These are phyloP conservation scores for Drosophila lini DNA, from an alignment of 1,140 invertebrate genomes.

Conservation along the genomic window DNA sequence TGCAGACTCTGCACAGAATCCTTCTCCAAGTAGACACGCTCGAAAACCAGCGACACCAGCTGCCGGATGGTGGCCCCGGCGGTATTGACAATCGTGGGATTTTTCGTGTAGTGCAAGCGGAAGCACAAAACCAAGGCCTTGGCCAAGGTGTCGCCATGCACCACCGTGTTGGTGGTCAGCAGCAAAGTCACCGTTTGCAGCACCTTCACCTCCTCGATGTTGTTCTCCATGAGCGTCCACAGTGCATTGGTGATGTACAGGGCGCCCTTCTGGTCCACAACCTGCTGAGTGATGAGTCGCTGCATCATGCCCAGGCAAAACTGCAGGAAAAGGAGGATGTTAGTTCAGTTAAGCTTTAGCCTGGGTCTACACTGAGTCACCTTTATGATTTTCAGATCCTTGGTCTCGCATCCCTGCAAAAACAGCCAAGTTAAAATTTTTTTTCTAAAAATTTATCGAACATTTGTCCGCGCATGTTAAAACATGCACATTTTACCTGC, in stretches of 20 bases:
- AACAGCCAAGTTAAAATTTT: too few species aligned
- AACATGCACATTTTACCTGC: constrained; percentile 86
- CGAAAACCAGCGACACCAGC: constrained; percentile 98
- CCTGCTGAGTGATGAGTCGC: constrained; percentile 92
- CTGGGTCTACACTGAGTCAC: constrained; percentile 84
- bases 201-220: constrained; percentile 97
- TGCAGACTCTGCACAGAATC: constrained; percentile 66
- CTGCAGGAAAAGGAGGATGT: constrained; percentile 83
- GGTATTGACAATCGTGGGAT: constrained; percentile 97
- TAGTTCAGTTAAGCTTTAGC: constrained; percentile 14
- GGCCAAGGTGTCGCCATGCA: constrained; percentile 96
- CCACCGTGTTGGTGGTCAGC: constrained; percentile 96
- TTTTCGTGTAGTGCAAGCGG: constrained; percentile 93
- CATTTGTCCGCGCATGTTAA: too few species aligned
- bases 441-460: too few species aligned
- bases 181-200: constrained; percentile 97
- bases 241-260: constrained; percentile 96
- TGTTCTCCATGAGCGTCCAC: constrained; percentile 96
- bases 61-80: constrained; percentile 98
- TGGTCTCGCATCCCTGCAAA: constrained; percentile 98
- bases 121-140: constrained; percentile 98
- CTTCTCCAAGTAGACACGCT: constrained; percentile 92
- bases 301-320: constrained; percentile 96
- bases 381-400: constrained; percentile 98
- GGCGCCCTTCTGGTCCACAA: constrained; percentile 94